Base-by-base conservation (phyloP, 2,888 invertebrate species). In the Aplocera efformata region DNA sequence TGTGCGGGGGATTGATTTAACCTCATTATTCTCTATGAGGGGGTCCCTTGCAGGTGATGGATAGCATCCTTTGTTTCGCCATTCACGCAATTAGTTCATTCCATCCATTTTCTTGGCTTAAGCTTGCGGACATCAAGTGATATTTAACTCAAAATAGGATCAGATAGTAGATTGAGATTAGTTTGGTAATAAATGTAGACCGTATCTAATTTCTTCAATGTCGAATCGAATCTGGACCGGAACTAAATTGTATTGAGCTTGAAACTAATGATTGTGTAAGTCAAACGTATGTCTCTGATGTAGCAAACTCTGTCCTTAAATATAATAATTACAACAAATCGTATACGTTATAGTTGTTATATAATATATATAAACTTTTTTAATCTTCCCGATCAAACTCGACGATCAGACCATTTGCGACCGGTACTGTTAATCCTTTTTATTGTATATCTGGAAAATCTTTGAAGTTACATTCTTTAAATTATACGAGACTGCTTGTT, bases 181-280 rank as follows among this genome's bases (percentile, higher is more conserved):
- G 58, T 66, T 63, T 67, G 61, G 67, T 65, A 70, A 65, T 67
- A 61, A 63, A 61, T 65, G 63, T 58, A 46, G 58, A 42, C 48
- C 70, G 62, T 71, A 55, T 60, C 68, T 67, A 67, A 76, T 75
- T 57, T 59, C 56, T 60, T 70, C 70, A 72, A 70, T 73, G 70
- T 63, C 66, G 61, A 60, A 63, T 64, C 66, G 61, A 63, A 63
- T 57, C 50, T 54, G 50, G 63, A 55, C 63, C 72, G 67, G 63
- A 72, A 72, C 73, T 63, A 68, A 73, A 67, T 58, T 52, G n/a
- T 39, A 44, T 50, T 48, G 56, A 59, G 58, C 56, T n/a, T 60
- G 58, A 43, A 49, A 62, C 63, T 60, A 56, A 61, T 67, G 56
- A 54, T 58, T 60, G 53, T 50, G 59, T 41, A 33, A 42, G 50